Conservation (phyloP, 1,140 invertebrate genomes). For the Conus ventricosus region DNA sequence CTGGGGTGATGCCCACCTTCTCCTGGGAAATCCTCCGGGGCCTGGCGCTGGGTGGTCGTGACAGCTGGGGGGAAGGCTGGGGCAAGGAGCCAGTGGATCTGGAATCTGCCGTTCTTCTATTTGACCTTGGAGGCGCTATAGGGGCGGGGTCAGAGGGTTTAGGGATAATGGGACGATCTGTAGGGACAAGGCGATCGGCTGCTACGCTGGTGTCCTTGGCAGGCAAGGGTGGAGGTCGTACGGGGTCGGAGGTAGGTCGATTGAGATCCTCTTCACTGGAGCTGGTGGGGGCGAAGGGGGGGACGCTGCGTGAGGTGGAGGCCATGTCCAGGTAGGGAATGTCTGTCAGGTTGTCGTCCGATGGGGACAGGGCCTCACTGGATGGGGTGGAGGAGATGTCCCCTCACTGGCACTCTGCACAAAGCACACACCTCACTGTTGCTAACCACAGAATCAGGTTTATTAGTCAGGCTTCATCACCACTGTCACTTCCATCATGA, state of each 20-base stretch:
- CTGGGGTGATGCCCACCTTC: background rate
- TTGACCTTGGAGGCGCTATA: background rate
- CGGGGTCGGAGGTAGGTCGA: background rate
- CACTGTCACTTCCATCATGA: background rate
- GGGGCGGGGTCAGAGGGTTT: background rate
- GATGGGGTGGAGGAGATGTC: slow-evolving; percentile 34
- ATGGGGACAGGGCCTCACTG: slow-evolving; percentile 28
- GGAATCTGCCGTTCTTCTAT: background rate
- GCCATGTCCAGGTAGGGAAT: slow-evolving; percentile 21
- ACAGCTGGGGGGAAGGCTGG: background rate
- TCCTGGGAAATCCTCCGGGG: slow-evolving; percentile 26
- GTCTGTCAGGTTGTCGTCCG: background rate
- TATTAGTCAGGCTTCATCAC: background rate
- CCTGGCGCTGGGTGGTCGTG: background rate
- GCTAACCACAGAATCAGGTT: too few species aligned
- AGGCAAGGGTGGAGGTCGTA: background rate
- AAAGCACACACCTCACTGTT: too few species aligned
- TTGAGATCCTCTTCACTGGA: slow-evolving; percentile 20
- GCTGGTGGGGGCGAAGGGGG: background rate
- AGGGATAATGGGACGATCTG: background rate
- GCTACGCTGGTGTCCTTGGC: background rate
- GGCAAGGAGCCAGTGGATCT: background rate
- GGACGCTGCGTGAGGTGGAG: too few species aligned
- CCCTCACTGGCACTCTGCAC: slow-evolving; percentile 20
- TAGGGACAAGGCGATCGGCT: background rate